Conservation (phyloP, 2,888 invertebrate genomes). For the Zonitis immaculata region DNA sequence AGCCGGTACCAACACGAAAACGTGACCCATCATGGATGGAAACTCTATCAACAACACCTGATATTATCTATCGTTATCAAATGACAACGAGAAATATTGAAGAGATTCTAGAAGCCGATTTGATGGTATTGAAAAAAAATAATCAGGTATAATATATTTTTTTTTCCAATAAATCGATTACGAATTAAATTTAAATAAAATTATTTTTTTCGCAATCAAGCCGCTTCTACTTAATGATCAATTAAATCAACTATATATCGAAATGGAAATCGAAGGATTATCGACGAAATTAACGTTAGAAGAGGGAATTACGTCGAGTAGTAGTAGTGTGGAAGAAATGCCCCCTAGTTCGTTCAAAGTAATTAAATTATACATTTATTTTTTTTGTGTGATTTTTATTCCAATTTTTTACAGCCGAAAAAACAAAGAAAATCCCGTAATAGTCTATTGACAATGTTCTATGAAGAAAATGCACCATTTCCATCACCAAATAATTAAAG, state of each 20-base stretch:
- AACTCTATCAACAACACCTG: constrained; percentile 60
- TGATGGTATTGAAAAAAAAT: constrained; percentile 52
- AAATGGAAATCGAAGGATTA: constrained; percentile 62
- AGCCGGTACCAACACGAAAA: constrained; percentile 50
- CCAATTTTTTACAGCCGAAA: too few relatives aligned
- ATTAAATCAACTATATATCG: constrained; percentile 63
- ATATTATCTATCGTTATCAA: constrained; percentile 68
- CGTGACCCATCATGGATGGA: constrained; percentile 65
- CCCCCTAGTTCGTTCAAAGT: constrained; percentile 38
- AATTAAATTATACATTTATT: constrained; percentile 22
- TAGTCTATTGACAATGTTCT: constrained; percentile 58
- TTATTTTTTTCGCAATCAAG: constrained; percentile 49
- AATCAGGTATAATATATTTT: constrained; percentile 52
- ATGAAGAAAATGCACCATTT: constrained; percentile 67
- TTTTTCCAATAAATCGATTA: constrained; percentile 1
- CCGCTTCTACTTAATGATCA: constrained; percentile 69
- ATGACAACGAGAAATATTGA: constrained; percentile 54
- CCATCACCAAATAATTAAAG: constrained; percentile 50
- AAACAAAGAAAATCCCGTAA: constrained; percentile 52
- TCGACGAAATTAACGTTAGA: constrained; percentile 58
- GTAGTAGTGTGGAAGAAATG: constrained; percentile 45
- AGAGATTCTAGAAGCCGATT: constrained; percentile 61
- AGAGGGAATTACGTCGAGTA: constrained; percentile 58
- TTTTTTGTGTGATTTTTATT: too few relatives aligned
- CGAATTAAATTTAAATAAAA: background rate